Base-by-base conservation (phyloP, 2,113 vertebrate species). In the Elephantulus edwardii region DNA sequence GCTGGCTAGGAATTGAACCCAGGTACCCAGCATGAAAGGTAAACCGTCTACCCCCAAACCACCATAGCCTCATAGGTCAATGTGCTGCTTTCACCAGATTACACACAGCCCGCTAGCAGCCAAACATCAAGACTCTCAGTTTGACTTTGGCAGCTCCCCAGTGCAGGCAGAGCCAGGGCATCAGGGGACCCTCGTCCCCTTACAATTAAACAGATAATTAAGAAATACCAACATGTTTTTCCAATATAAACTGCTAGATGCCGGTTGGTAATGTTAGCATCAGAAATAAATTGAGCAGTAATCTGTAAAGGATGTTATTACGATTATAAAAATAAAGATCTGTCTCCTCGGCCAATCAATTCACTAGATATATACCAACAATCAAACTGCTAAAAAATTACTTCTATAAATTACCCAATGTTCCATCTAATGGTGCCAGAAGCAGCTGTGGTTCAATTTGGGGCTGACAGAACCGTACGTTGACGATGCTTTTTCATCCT, bases 271-370 rank as follows among this genome's bases (percentile, higher is more conserved):
- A 86, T 6, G 89, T 95, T 95, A 95, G 86, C 96, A 88, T 97
- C 83, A 77, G 91, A 95, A 97, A 97, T 96, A 97, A 98, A 98
- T 96, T 88, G 96, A 97, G 97, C 96, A 91, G 95, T 93, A 97
- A 98, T 97, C 94, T 95, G 95, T 94, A 95, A 96, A 97, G 97
- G 96, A 98, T 97, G 96, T 97, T 97, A 97, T 94, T 97, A 96
- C 97, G 96, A 97, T 98, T 97, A 97, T 88, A 97, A 98, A 98
- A 97, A 98, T 97, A 97, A 98, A 97, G 97, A 97, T 97, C 97
- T 97, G 97, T 97, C 97, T 97, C 95, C 71, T 30, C 88, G 96
- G 91, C 97, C 97, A 98, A 98, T 98, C 97, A 98, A 97, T 97
- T 96, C 96, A 87, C 95, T 95, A 97, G 97, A 98, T 98, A 98